Conservation (phyloP, 2,113 vertebrate species). For the Alligator sinensis region DNA sequence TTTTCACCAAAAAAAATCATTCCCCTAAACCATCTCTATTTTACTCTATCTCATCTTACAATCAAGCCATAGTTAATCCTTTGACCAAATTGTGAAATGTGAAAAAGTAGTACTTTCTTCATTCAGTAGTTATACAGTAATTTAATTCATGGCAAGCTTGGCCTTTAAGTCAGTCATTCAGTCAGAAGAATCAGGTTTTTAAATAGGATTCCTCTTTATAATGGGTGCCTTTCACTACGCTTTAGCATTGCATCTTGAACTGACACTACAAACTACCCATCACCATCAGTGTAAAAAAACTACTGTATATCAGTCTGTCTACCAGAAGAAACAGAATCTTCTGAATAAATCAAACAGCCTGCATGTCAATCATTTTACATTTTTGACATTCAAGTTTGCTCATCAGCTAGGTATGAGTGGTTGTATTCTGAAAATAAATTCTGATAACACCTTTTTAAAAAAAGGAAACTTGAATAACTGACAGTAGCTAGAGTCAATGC, state of each 20-base stretch:
- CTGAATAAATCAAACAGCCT: neutral
- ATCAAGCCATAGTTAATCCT: constrained; percentile 16
- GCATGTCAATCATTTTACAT: neutral
- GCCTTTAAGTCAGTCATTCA: constrained; percentile 20
- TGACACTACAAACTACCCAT: neutral
- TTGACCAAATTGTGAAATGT: constrained; percentile 42
- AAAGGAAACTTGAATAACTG: neutral
- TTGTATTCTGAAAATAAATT: constrained; percentile 9
- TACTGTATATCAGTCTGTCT: neutral
- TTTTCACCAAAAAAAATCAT: constrained; percentile 46
- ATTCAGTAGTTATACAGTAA: constrained; percentile 19
- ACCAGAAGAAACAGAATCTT: neutral
- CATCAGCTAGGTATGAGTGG: neutral
- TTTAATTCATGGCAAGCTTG: neutral
- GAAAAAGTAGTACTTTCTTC: constrained; percentile 33
- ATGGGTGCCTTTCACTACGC: neutral
- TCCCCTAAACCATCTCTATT: constrained; percentile 9
- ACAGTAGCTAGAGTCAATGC: neutral
- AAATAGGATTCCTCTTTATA: neutral
- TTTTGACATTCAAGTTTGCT: neutral
- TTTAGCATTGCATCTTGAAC: constrained; percentile 1
- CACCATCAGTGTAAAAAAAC: neutral
- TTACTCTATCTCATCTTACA: constrained; percentile 47
- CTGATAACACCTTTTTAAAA: neutral
- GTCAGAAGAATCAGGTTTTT: constrained; percentile 4